Conservation (phyloP, 2,888 invertebrate species). For the Campopleginae sp. region DNA sequence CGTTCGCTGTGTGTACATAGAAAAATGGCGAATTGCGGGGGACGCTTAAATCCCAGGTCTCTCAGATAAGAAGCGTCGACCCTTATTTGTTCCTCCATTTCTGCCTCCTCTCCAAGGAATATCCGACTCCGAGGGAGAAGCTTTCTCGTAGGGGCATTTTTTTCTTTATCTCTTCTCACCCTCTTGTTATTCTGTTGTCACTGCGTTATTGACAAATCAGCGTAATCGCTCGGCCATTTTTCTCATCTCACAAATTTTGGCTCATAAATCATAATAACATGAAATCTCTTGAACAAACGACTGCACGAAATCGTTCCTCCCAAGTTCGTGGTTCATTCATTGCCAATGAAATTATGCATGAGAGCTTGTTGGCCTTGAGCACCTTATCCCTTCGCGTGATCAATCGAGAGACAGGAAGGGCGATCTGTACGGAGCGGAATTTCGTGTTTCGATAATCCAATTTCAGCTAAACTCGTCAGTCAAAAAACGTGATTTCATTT, state of each 20-base stretch:
- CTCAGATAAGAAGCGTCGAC: conserved; percentile 64
- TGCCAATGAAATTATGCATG: no score
- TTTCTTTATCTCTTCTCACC: background rate
- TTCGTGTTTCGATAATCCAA: no score
- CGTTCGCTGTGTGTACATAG: conserved; percentile 31
- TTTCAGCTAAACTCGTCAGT: no score
- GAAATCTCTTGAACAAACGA: background rate
- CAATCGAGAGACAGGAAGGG: background rate
- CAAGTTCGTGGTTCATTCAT: background rate
- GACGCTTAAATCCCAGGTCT: conserved; percentile 55
- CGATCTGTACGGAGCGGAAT: background rate
- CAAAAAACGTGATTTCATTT: no score
- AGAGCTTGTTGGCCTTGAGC: no score
- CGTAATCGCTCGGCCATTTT: background rate
- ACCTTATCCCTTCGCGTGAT: background rate
- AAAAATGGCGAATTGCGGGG: conserved; percentile 51
- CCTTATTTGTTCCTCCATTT: conserved; percentile 66
- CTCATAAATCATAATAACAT: background rate
- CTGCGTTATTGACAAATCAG: conserved; percentile 22
- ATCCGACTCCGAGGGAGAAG: conserved; percentile 6
- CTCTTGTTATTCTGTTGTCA: background rate
- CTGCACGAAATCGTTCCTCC: background rate
- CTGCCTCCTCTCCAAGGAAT: conserved; percentile 4
- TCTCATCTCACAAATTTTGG: background rate
- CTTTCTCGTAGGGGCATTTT: conserved; percentile 15